These are phyloP conservation scores for Echinops telfairi DNA, from an alignment of 2,113 vertebrate species.

Conservation along the genomic window DNA sequence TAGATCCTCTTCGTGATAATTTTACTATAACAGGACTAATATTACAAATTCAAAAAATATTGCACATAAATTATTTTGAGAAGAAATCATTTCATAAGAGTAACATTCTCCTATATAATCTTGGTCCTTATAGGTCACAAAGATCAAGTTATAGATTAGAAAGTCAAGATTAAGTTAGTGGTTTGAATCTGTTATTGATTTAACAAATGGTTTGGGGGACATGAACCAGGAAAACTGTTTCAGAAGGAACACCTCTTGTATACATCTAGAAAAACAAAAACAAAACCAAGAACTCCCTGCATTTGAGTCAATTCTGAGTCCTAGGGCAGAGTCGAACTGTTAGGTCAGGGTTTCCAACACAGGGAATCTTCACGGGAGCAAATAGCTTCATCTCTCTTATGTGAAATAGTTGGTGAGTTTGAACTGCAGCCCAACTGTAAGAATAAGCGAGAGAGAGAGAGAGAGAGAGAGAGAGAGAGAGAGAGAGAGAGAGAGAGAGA, in stretches of 20 bases:
- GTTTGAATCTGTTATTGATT: constrained; percentile 61
- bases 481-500: no score
- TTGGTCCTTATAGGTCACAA: constrained; percentile 54
- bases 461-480: no score
- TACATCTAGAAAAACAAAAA: constrained; percentile 29
- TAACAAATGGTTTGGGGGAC: not conserved
- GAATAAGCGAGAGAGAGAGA: no score
- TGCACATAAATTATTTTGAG: constrained; percentile 70
- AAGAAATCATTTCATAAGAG: constrained; percentile 50
- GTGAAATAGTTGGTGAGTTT: no score
- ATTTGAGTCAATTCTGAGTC: no score
- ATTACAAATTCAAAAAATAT: constrained; percentile 69
- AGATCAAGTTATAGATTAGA: constrained; percentile 72
- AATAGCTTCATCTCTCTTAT: no score
- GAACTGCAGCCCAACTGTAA: no score
- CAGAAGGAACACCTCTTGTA: constrained; percentile 59
- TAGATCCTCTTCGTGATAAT: constrained; percentile 62
- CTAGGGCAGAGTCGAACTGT: no score
- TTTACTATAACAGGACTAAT: constrained; percentile 65
- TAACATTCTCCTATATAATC: constrained; percentile 60
- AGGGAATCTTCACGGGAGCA: no score
- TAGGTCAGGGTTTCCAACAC: no score
- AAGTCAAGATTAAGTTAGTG: constrained; percentile 62
- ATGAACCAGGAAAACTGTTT: constrained; percentile 43
- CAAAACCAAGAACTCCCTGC: no score